phyloP scores from a whole-genome alignment of 2,888 invertebrate species.

The Synanthedon formicaeformis region DNA sequence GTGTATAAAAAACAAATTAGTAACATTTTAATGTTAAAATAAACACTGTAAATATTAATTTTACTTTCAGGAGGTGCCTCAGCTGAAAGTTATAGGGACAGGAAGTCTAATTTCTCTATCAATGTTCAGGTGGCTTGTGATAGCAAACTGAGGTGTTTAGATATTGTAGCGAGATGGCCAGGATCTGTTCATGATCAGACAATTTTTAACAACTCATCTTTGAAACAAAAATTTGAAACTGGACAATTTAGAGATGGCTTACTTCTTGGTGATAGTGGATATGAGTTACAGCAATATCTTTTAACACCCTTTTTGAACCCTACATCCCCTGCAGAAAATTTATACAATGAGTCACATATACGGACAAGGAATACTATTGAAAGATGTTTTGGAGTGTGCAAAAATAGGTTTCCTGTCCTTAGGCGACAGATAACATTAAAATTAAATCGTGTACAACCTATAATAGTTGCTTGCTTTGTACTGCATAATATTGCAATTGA shows the following conservation, averaged over 20 bases:
- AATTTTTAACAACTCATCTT: neutral
- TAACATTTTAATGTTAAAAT: too few relatives aligned
- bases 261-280: neutral
- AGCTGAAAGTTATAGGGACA: constrained; percentile 2
- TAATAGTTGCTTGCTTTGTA: neutral
- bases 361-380: neutral
- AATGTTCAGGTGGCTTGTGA: constrained; percentile 3
- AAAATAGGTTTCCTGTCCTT: neutral
- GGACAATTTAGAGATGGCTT: neutral
- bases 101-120: constrained; percentile 2
- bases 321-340: neutral
- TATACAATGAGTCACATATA: neutral
- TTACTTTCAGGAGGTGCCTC: constrained; percentile 1
- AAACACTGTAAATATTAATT: neutral
- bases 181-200: neutral
- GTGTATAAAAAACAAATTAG: too few relatives aligned
- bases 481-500: neutral
- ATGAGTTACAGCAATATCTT: neutral
- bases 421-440: neutral
- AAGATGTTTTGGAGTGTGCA: neutral
- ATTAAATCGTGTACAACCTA: neutral
- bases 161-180: constrained; percentile 2
- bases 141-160: neutral
- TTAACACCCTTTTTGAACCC: neutral
- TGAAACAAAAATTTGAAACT: neutral